phyloP scores from a whole-genome alignment of 2,113 vertebrate species.

The Aepyceros melampus region DNA sequence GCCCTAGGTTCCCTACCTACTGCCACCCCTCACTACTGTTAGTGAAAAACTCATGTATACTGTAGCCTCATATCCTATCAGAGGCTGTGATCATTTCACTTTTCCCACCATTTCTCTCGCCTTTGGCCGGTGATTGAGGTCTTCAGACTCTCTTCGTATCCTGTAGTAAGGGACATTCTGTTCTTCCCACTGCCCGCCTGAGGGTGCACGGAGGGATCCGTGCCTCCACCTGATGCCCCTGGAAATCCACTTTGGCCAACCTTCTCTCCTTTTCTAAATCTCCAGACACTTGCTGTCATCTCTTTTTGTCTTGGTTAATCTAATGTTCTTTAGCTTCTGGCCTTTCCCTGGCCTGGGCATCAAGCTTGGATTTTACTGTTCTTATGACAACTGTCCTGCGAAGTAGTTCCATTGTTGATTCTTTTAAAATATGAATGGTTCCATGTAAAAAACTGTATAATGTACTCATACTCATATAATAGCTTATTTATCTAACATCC shows the following conservation, averaged over 20 bases:
- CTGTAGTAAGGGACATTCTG: background rate
- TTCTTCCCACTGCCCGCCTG: background rate
- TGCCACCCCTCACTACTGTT: background rate
- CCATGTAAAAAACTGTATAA: background rate
- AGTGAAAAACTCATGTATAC: background rate
- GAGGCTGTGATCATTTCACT: background rate
- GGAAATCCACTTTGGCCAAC: background rate
- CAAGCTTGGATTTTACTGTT: constrained; percentile 21
- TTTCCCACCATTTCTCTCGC: background rate
- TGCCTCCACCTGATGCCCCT: background rate
- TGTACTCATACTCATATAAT: background rate
- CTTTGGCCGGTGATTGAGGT: background rate
- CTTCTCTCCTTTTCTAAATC: constrained; percentile 14
- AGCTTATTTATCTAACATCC: background rate
- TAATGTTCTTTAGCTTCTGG: background rate
- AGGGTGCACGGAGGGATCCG: background rate
- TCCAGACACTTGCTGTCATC: background rate
- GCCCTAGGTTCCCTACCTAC: background rate
- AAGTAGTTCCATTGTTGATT: background rate
- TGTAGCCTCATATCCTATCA: background rate
- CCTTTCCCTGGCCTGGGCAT: background rate
- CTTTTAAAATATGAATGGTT: constrained; percentile 34
- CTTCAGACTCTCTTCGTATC: background rate
- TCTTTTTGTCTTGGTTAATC: constrained; percentile 14
- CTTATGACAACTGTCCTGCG: background rate